A percentile compares a stretch with the other conserved stretches of the same genome.
These are phyloP conservation scores for Rhinolophus sinicus DNA, from an alignment of 2,113 vertebrate species.

Conservation along the genomic window DNA sequence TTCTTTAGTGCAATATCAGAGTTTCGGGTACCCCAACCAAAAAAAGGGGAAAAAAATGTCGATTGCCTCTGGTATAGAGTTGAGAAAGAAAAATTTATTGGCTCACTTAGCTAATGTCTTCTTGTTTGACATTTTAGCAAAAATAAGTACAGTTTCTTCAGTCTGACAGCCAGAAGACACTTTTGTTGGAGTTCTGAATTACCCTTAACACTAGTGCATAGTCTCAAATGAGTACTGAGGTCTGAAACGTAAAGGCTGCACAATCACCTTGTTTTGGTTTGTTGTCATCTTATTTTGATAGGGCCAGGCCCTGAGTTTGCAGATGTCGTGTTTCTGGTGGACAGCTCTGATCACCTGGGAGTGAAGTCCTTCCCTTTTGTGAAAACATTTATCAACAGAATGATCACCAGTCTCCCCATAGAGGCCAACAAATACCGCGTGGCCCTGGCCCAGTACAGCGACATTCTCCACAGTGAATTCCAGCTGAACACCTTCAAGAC, in stretches of 20 bases:
- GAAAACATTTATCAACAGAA: slow-evolving; percentile 73
- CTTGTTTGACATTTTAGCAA: neutral
- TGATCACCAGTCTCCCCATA: slow-evolving; percentile 74
- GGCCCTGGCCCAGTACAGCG: slow-evolving; percentile 82
- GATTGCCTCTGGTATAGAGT: neutral
- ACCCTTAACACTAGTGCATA: neutral
- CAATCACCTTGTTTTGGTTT: neutral
- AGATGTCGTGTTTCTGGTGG: slow-evolving; percentile 83
- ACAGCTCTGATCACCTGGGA: slow-evolving; percentile 78
- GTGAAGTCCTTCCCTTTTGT: slow-evolving; percentile 65
- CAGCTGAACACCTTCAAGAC: slow-evolving; percentile 69
- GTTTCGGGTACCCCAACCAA: neutral
- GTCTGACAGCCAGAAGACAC: neutral
- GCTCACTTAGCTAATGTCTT: neutral
- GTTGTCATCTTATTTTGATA: slow-evolving; percentile 48
- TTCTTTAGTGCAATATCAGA: neutral
- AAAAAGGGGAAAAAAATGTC: neutral
- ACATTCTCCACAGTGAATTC: slow-evolving; percentile 71
- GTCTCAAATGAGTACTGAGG: neutral
- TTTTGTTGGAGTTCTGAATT: neutral
- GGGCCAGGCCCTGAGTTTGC: slow-evolving; percentile 67
- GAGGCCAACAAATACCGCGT: slow-evolving; percentile 75
- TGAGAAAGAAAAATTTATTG: neutral
- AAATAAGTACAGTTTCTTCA: neutral
- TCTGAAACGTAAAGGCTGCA: neutral